Evolutionary conservation across 1,140 invertebrate species (phyloP), one percentile per base, ranked within the genome.

Genomic region (Trichonephila clavipes): DNA sequence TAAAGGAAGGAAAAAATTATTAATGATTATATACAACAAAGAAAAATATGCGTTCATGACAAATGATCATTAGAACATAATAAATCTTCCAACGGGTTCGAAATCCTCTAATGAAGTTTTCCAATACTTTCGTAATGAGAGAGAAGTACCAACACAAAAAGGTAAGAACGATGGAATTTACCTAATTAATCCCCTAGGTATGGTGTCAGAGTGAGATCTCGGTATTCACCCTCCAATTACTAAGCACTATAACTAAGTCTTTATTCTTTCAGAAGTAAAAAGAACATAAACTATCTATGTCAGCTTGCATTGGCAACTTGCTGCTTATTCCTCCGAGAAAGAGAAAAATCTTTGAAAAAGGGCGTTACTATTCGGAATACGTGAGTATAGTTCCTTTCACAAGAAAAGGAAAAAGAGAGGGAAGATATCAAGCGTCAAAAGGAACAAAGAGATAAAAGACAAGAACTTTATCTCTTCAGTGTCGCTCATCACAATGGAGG

Each of bases 401-500:
- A 28, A 24, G 44, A 58, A 85, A 24, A 77, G 28, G 58, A 77
- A 51, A 7, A 72, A 14, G 24, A 21, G 51, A 69, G 44, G 28
- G 58, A n/a, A 18, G 69, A 77, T 72, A 89, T 77, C 88, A 72
- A 58, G 40, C 66, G 51, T 89, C 88, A 72, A 89, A 89, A 24
- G 61, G 88, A 77, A 89, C 88, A 89, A 89, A 89, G 66, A 72
- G 66, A 72, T 40, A 89, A 89, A 89, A 61, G 44, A 18, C 64
- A 58, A 62, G 44, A 89, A 89, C 88, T 89, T 89, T 89, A 89
- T 89, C 88, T 89, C 64, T 89, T 58, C 82, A 85, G 21, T 85
- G 44, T 85, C 82, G 44, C 44, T 58, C 58, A 51, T 58, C 58
- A 85, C 82, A 85, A 85, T 85, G 82, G 82, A 59, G 44, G 51